Base-by-base conservation (phyloP, 2,888 invertebrate species). In the Desoria tigrina region DNA sequence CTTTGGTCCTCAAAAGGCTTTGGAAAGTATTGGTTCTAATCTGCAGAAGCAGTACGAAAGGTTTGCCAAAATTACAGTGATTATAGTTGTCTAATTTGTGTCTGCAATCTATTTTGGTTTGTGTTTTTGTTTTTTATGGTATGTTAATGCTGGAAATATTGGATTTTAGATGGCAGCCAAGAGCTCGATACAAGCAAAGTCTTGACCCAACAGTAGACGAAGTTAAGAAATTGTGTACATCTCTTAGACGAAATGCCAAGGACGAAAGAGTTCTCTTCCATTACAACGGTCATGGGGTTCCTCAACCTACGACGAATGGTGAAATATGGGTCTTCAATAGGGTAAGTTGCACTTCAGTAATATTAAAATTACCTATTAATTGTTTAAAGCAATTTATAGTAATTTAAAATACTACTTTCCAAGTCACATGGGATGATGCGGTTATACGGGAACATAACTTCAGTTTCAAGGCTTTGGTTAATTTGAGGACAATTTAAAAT, bases 301-400 rank as follows among this genome's bases (percentile, higher is more conserved):
- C 99, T 49, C 91, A 90, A 80, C 99, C 99, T 37, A 99, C 99
- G 11, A 85, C 88, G 21, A 99, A 99, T 82, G 98, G 99, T 9
- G 99, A 99, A 84, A 94, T 98, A 77, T 98, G 98, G 98, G 97
- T 99, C 2, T 99, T 99, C 83, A 99, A 99, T 82, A 88, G 91
- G 83, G 92, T 92, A 79, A 21, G 45, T 18, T 18, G 39, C 9
- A 39, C 39, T 9, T 11, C 39, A 11, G 9, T 39, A 11, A 39
- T 39, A 11, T 39, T 39, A 39, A 39, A 39, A 39, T 39, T n/a
- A n/a, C n/a, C n/a, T n/a, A n/a, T n/a, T n/a, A n/a, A n/a, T n/a
- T n/a, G n/a, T n/a, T n/a, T n/a, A n/a, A n/a, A n/a, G n/a, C n/a
- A n/a, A n/a, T n/a, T n/a, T n/a, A n/a, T n/a, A n/a, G n/a, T n/a